Percentiles rank a stretch among this genome's conserved stretches.
These are phyloP conservation scores for Drosophila emarginata DNA, from an alignment of 2,888 invertebrate genomes.

Conservation along the genomic window DNA sequence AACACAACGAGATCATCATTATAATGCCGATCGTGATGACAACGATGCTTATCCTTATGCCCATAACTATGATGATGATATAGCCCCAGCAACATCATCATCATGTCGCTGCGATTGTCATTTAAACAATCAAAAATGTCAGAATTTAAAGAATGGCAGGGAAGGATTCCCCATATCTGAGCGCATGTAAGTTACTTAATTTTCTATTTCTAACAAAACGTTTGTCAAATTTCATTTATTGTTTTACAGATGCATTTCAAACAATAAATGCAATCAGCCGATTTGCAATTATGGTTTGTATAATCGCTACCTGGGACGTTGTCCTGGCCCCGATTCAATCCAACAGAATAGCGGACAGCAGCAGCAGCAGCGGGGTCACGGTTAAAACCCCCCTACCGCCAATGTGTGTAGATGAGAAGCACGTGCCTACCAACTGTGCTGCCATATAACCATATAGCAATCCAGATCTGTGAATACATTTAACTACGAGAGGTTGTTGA, in stretches of 20 bases:
- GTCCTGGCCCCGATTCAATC: slow-evolving; percentile 64
- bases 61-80: slow-evolving; percentile 22
- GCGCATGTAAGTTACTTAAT: slow-evolving; percentile 83
- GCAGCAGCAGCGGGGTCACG: slow-evolving; percentile 57
- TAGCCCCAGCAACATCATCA: slow-evolving; percentile 24
- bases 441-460: slow-evolving; percentile 38
- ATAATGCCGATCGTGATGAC: background rate
- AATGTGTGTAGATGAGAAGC: background rate
- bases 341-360: slow-evolving; percentile 25
- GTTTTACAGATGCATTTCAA: slow-evolving; percentile 74
- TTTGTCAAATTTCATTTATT: background rate
- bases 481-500: slow-evolving; percentile 13
- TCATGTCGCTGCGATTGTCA: slow-evolving; percentile 87
- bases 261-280: slow-evolving; percentile 75
- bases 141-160: slow-evolving; percentile 86
- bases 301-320: slow-evolving; percentile 76
- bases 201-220: too few relatives aligned
- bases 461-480: slow-evolving; percentile 65
- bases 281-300: slow-evolving; percentile 79
- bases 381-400: slow-evolving; percentile 46
- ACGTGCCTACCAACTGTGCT: slow-evolving; percentile 16
- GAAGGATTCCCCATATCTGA: slow-evolving; percentile 86
- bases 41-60: background rate
- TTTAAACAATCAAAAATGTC: slow-evolving; percentile 85
- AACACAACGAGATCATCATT: slow-evolving; percentile 50